phyloP scores from a whole-genome alignment of 2,888 invertebrate species.

The Ectemnius lituratus region DNA sequence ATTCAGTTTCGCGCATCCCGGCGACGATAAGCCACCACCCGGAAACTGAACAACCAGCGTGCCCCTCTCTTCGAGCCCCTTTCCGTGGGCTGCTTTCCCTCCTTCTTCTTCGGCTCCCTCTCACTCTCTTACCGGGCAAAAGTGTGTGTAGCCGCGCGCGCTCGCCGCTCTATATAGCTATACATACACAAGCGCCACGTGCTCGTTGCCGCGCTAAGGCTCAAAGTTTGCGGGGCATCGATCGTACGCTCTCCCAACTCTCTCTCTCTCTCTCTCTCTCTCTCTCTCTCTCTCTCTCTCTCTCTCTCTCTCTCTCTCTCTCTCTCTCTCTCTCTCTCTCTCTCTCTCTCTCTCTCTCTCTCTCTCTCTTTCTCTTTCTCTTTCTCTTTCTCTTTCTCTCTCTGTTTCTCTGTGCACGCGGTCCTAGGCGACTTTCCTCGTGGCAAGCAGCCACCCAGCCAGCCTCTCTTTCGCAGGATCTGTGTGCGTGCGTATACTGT shows the following conservation, averaged over 20 bases:
- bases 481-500: neutral
- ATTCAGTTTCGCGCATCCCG: conserved; percentile 36
- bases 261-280: too few relatives aligned
- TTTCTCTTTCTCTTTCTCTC: neutral
- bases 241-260: conserved; percentile 56
- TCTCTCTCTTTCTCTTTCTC: conserved; percentile 33
- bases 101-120: conserved; percentile 20
- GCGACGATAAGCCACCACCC: conserved; percentile 38
- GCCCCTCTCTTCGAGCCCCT: conserved; percentile 29
- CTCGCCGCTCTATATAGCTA: too few relatives aligned
- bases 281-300: too few relatives aligned
- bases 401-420: conserved; percentile 53
- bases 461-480: neutral
- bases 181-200: conserved; percentile 62
- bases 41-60: conserved; percentile 38
- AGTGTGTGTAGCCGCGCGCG: too few relatives aligned
- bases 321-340: conserved; percentile 4
- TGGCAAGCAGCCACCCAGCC: conserved; percentile 34
- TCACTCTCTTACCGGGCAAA: too few relatives aligned
- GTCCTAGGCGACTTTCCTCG: conserved; percentile 58
- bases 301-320: conserved; percentile 27
- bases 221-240: conserved; percentile 72
- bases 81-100: conserved; percentile 21
- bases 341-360: conserved; percentile 18
- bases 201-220: conserved; percentile 57